Percentiles rank a stretch among this genome's conserved stretches.
Evolutionary conservation across 2,797 vertebrate species (phyloP).

Genomic region (Orestias chungarensis): DNA sequence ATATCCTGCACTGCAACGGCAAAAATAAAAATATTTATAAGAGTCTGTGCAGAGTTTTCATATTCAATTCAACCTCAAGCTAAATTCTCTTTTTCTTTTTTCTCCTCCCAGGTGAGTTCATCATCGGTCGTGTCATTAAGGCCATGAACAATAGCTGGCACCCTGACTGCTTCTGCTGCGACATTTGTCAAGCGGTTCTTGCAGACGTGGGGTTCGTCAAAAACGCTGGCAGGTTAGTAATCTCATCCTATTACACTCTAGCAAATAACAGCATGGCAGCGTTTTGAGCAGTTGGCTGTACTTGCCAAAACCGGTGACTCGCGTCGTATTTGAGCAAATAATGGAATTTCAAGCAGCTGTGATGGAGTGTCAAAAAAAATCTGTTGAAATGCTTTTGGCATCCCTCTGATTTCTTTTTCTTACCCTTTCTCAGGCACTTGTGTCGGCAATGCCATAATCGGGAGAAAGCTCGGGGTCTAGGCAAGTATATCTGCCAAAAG

Average conservation of each 20-base stretch:
- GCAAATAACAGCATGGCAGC: slow-evolving; percentile 42
- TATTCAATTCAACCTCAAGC: not conserved
- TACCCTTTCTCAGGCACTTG: slow-evolving; percentile 83
- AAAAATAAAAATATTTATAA: no score
- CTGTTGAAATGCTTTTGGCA: slow-evolving; percentile 15
- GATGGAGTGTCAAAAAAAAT: slow-evolving; percentile 24
- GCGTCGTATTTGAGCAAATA: slow-evolving; percentile 31
- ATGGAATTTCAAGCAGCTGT: slow-evolving; percentile 22
- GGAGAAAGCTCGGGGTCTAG: slow-evolving; percentile 94
- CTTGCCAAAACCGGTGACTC: slow-evolving; percentile 23
- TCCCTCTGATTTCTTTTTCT: not conserved
- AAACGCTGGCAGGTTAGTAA: slow-evolving; percentile 93
- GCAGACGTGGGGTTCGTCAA: slow-evolving; percentile 99
- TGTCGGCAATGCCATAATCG: slow-evolving; percentile 96
- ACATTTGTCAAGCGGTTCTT: slow-evolving; percentile 92
- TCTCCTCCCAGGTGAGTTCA: slow-evolving; percentile 90
- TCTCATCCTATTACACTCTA: slow-evolving; percentile 34
- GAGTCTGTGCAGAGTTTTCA: no score
- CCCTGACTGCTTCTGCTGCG: slow-evolving; percentile 96
- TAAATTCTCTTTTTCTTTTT: slow-evolving; percentile 28
- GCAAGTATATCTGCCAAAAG: slow-evolving; percentile 92
- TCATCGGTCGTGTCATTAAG: slow-evolving; percentile 99
- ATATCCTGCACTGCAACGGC: no score
- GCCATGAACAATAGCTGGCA: slow-evolving; percentile 99
- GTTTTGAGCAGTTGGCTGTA: slow-evolving; percentile 35